phyloP scores from a whole-genome alignment of 2,797 vertebrate genomes.

The Acipenser transmontanus region DNA sequence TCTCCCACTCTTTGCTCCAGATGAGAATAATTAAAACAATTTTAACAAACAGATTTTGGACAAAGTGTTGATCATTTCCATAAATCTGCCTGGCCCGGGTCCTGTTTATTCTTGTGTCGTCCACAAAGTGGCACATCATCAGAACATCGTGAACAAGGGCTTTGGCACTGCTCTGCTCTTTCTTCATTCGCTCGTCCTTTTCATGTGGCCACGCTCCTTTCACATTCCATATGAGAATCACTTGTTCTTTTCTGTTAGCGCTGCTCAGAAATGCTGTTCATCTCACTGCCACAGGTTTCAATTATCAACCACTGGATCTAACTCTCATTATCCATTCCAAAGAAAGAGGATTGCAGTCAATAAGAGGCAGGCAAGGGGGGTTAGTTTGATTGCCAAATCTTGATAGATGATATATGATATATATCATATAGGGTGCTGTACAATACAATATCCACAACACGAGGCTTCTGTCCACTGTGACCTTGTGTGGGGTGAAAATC shows the following conservation, averaged over 20 bases:
- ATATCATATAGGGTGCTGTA: no score
- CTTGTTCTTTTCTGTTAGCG: constrained; percentile 29
- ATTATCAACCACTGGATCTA: no score
- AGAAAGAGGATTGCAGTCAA: no score
- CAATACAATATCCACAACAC: no score
- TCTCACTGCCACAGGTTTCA: constrained; percentile 17
- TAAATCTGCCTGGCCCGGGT: constrained; percentile 20
- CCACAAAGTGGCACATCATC: constrained; percentile 24
- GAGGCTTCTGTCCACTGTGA: no score
- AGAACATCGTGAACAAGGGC: constrained; percentile 12
- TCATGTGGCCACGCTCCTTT: constrained; percentile 34
- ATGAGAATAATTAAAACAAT: constrained; percentile 17
- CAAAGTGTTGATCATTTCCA: constrained; percentile 23
- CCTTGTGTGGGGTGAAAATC: no score
- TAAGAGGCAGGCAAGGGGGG: no score
- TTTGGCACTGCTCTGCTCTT: constrained; percentile 24
- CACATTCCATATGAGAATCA: constrained; percentile 25
- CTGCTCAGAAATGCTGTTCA: constrained; percentile 13
- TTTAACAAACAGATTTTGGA: constrained; percentile 23
- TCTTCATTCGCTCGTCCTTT: constrained; percentile 13
- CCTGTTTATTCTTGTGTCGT: constrained; percentile 13
- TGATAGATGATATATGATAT: no score
- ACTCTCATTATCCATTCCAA: no score
- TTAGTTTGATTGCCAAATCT: no score
- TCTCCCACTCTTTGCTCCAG: not conserved